These are phyloP conservation scores for Acrobasis consociella DNA, from an alignment of 2,888 invertebrate species.

Conservation along the genomic window DNA sequence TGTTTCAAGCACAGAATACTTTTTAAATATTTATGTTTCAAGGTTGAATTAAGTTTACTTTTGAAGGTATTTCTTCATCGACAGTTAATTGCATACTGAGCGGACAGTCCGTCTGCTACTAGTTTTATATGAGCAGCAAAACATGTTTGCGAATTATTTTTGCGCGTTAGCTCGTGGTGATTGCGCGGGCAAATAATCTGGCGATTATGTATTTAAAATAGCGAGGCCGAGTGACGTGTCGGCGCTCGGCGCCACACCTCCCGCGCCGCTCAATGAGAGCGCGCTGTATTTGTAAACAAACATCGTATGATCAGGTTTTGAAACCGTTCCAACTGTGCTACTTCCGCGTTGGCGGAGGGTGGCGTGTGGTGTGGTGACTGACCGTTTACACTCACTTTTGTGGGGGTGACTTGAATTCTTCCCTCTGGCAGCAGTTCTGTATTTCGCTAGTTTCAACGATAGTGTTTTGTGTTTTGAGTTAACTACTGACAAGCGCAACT, in stretches of 20 bases:
- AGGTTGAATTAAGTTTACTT: not conserved
- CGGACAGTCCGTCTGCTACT: conserved; percentile 10
- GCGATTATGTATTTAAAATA: not conserved
- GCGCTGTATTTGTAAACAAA: conserved; percentile 57
- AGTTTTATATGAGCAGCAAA: conserved; percentile 58
- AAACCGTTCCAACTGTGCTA: conserved; percentile 45
- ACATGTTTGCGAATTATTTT: conserved; percentile 53
- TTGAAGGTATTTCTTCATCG: not conserved
- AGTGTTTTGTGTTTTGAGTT: too few relatives aligned
- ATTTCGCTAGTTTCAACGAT: too few relatives aligned
- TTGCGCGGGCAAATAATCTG: conserved; percentile 1
- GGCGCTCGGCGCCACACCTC: conserved; percentile 50
- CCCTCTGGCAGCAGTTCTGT: too few relatives aligned
- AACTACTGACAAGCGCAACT: too few relatives aligned
- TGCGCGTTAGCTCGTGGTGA: conserved; percentile 17
- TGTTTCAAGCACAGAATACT: too few relatives aligned
- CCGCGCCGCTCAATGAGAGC: conserved; percentile 46
- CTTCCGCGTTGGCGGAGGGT: conserved; percentile 26
- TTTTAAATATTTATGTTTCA: too few relatives aligned
- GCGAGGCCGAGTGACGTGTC: conserved; percentile 30
- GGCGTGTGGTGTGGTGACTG: conserved; percentile 6
- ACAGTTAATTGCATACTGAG: conserved; percentile 15
- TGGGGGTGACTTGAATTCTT: not conserved
- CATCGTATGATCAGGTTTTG: conserved; percentile 65
- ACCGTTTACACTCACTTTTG: not conserved